A percentile compares a stretch with the other conserved stretches of the same genome.
These are phyloP conservation scores for Syngnathus floridae DNA, from an alignment of 2,113 vertebrate species.

Conservation along the genomic window DNA sequence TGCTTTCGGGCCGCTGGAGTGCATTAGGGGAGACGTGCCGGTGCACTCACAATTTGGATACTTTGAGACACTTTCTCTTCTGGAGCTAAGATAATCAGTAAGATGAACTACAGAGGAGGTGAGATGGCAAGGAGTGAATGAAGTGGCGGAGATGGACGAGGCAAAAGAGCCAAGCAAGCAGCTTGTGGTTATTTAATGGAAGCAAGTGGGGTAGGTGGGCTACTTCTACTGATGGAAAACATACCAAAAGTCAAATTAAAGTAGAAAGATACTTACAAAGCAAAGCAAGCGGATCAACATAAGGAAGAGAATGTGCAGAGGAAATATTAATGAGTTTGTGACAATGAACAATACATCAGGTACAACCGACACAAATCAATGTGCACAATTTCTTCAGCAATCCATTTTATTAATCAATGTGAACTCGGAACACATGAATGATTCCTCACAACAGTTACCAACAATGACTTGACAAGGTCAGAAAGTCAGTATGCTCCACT, in stretches of 20 bases:
- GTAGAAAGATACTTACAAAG: slow-evolving; percentile 68
- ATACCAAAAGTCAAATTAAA: slow-evolving; percentile 29
- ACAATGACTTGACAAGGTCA: no score
- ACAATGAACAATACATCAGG: slow-evolving; percentile 8
- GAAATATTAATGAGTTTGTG: slow-evolving; percentile 49
- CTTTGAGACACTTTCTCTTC: not conserved
- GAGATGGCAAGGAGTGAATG: not conserved
- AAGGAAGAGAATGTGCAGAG: slow-evolving; percentile 58
- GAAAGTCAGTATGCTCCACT: no score
- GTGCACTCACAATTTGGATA: slow-evolving; percentile 1
- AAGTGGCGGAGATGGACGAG: slow-evolving; percentile 9
- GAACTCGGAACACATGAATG: no score
- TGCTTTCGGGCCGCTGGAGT: slow-evolving; percentile 31
- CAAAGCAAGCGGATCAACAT: slow-evolving; percentile 67
- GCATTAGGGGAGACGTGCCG: slow-evolving; percentile 42
- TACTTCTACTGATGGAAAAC: slow-evolving; percentile 46
- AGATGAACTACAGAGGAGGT: not conserved
- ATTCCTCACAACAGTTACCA: no score
- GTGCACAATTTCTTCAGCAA: no score
- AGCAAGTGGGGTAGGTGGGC: slow-evolving; percentile 10
- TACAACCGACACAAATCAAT: no score
- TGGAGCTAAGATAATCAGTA: not conserved
- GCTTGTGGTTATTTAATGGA: slow-evolving; percentile 30
- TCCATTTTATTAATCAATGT: no score
- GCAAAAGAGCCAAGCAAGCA: slow-evolving; percentile 6